Evolutionary conservation across 2,888 invertebrate species (phyloP), one percentile per base, ranked within the genome.

Genomic region (Brachyptera putata): DNA sequence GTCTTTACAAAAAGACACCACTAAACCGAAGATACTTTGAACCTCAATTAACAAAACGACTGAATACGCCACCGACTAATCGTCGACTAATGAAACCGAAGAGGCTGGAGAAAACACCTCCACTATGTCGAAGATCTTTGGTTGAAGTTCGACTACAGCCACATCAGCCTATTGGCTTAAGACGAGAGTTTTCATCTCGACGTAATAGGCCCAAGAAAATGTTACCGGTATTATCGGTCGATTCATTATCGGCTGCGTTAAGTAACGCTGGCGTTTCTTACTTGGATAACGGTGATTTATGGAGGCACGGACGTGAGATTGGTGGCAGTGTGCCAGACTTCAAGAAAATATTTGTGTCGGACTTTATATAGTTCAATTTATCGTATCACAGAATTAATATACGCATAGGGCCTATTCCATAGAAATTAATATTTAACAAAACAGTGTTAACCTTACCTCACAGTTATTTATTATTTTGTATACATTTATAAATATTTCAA

Each of bases 281-380:
- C 56, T 66, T 75, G 63, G 74, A 74, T 65, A 74, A 72, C 62
- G 73, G 74, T 1, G 74, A 75, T 50, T 69, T 75, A 21, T 75
- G 72, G 66, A 73, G 71, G 37, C 74, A 74, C 65, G 70, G 71
- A 39, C 43, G 26, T 9, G 73, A 73, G 61, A 74, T 77, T 13
- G 58, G 64, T 9, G 79, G 78, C 1, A 80, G 79, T 57, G 79
- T 75, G 39, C 80, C 80, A 1, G 81, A 81, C 69, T 75, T 80
- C 60, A 80, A 80, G 65, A 79, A 77, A 69, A 75, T 80, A 41
- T 80, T 80, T 66, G 78, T 81, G 63, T 78, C 80, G 1, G 76
- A 77, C 58, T 76, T 75, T 62, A 72, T 77, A 55, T 77, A n/a
- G 11, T n/a, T n/a, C n/a, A n/a, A n/a, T n/a, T n/a, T n/a, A n/a